Conservation (phyloP, 2,888 invertebrate species). For the Agonopterix alstromeriana region DNA sequence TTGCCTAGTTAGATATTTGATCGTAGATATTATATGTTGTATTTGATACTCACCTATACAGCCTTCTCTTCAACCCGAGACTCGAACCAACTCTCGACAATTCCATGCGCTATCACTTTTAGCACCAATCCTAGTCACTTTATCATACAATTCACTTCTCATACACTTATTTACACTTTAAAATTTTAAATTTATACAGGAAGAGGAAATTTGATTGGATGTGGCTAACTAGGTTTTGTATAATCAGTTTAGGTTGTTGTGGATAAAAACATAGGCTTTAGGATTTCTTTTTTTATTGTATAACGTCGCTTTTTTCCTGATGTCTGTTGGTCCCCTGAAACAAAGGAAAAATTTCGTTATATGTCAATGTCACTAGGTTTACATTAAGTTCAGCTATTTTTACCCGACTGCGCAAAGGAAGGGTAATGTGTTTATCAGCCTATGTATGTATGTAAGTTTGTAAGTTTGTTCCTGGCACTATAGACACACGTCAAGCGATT, state of each 20-base stretch:
- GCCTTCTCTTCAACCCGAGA: constrained; percentile 18
- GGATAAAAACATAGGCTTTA: constrained; percentile 6
- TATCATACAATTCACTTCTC: constrained; percentile 7
- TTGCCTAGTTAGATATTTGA: no score
- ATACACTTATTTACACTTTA: constrained; percentile 1
- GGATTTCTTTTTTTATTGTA: constrained; percentile 15
- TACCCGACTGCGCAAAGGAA: no score
- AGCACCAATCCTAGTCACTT: constrained; percentile 7
- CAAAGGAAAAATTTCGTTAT: constrained; percentile 20
- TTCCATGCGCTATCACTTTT: constrained; percentile 28
- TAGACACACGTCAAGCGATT: no score
- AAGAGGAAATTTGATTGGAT: background rate
- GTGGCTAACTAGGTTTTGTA: constrained; percentile 3
- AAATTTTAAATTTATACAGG: constrained; percentile 1
- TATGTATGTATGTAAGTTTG: no score
- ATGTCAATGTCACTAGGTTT: no score
- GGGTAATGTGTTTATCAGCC: no score
- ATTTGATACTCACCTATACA: constrained; percentile 1
- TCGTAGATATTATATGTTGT: no score
- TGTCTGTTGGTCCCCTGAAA: constrained; percentile 60
- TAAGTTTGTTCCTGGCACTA: no score
- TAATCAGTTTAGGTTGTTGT: background rate
- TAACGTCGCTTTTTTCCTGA: constrained; percentile 20
- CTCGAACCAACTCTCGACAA: constrained; percentile 13
- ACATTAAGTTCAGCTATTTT: no score